Percentiles rank a stretch among this genome's conserved stretches.
Evolutionary conservation across 2,113 vertebrate genomes (phyloP).

Genomic region (Cheilinus undulatus): DNA sequence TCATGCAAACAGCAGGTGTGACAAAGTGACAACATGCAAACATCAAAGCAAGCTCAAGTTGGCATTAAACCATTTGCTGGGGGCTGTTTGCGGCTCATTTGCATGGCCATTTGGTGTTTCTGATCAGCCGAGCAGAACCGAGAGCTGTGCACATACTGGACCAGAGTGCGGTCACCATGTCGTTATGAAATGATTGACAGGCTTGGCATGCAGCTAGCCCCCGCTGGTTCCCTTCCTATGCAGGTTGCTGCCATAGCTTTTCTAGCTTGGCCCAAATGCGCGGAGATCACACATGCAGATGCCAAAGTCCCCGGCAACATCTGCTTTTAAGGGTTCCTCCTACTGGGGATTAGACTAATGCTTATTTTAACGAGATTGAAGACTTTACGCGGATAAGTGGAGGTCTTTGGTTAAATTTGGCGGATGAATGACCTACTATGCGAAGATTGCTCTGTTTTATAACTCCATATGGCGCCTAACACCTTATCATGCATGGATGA

Average conservation of each 20-base stretch:
- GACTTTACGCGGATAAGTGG: not conserved
- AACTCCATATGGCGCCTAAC: constrained; percentile 16
- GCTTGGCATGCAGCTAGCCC: constrained; percentile 32
- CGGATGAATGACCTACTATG: not conserved
- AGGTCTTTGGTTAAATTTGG: constrained; percentile 24
- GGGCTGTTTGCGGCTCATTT: constrained; percentile 12
- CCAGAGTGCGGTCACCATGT: constrained; percentile 19
- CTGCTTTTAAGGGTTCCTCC: not conserved
- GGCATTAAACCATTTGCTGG: constrained; percentile 45
- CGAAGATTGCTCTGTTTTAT: constrained; percentile 26
- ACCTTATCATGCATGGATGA: not conserved
- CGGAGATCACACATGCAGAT: constrained; percentile 7
- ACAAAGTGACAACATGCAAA: constrained; percentile 71
- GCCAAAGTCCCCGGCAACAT: constrained; percentile 20
- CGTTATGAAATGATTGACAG: constrained; percentile 61
- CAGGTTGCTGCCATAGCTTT: constrained; percentile 22
- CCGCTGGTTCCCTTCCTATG: constrained; percentile 27
- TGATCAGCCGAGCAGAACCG: not conserved
- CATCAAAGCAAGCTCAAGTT: constrained; percentile 65
- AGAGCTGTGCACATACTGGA: constrained; percentile 3
- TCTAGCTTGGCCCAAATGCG: constrained; percentile 39
- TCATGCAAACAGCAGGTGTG: constrained; percentile 72
- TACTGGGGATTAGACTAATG: too few relatives aligned
- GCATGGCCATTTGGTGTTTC: constrained; percentile 49
- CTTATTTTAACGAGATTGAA: not conserved